Evolutionary conservation across 1,140 invertebrate genomes (phyloP).

Genomic region (Ridgeia piscesae): DNA sequence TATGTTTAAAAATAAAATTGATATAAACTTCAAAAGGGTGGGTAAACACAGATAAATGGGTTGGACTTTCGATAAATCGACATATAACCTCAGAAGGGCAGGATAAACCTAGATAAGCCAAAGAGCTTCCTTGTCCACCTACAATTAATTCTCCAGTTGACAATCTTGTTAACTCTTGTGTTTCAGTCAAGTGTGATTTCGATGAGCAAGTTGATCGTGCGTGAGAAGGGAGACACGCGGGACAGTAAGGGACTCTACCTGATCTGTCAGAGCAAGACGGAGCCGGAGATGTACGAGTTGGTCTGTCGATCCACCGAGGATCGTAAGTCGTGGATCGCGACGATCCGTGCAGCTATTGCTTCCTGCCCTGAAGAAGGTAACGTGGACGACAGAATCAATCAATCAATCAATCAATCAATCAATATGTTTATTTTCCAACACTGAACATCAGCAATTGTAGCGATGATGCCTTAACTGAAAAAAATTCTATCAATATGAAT

Average conservation of each 20-base stretch:
- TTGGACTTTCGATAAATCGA: too few relatives aligned
- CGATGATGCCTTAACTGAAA: too few relatives aligned
- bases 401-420: background rate
- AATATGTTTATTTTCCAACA: background rate
- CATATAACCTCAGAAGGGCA: too few relatives aligned
- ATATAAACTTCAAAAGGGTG: too few relatives aligned
- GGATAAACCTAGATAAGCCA: too few relatives aligned
- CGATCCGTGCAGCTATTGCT: slow-evolving; percentile 69
- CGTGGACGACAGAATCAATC: background rate
- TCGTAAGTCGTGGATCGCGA: slow-evolving; percentile 83
- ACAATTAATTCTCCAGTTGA: too few relatives aligned
- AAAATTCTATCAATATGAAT: too few relatives aligned
- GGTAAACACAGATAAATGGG: too few relatives aligned
- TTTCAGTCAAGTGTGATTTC: slow-evolving; percentile 82
- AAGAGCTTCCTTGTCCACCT: too few relatives aligned
- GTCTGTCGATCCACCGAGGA: slow-evolving; percentile 86
- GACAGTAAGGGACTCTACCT: slow-evolving; percentile 86
- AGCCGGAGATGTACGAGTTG: slow-evolving; percentile 94
- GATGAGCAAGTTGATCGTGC: slow-evolving; percentile 83
- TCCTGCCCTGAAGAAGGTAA: slow-evolving; percentile 58
- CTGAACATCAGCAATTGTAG: too few relatives aligned
- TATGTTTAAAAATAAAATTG: too few relatives aligned
- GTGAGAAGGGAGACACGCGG: slow-evolving; percentile 83
- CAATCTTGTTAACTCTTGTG: too few relatives aligned
- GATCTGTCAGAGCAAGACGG: slow-evolving; percentile 65